phyloP scores from a whole-genome alignment of 2,113 vertebrate genomes.

The Plecotus auritus region DNA sequence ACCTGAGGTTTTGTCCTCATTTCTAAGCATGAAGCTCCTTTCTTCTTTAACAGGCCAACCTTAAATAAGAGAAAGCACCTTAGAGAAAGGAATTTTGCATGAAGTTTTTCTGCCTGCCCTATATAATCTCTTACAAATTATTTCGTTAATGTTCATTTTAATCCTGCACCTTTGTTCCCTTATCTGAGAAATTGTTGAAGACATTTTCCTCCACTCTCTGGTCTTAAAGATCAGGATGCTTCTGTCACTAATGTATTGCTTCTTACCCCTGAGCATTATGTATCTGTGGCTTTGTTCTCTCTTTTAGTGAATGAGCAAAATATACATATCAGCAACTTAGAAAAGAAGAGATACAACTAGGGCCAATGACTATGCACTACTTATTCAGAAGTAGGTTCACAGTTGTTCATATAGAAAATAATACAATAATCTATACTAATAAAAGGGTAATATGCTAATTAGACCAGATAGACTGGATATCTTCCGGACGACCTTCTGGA shows the following conservation, averaged over 20 bases:
- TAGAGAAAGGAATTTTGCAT: neutral
- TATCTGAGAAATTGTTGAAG: neutral
- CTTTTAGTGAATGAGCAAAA: neutral
- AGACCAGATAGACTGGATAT: no score
- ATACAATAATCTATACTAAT: neutral
- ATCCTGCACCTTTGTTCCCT: neutral
- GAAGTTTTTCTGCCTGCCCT: neutral
- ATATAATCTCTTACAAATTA: neutral
- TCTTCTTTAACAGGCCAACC: neutral
- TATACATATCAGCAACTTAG: neutral
- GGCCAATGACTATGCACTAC: neutral
- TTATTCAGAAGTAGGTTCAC: neutral
- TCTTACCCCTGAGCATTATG: neutral
- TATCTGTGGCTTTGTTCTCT: neutral
- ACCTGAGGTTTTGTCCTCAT: neutral
- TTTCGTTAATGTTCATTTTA: neutral
- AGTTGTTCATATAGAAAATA: neutral
- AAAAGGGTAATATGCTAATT: no score
- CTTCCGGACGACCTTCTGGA: no score
- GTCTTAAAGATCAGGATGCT: neutral
- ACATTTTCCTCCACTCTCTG: neutral
- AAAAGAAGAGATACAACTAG: neutral
- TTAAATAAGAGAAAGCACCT: neutral
- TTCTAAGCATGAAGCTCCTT: neutral
- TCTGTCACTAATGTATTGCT: neutral